phyloP scores from a whole-genome alignment of 2,113 vertebrate genomes.

The Rhea pennata region DNA sequence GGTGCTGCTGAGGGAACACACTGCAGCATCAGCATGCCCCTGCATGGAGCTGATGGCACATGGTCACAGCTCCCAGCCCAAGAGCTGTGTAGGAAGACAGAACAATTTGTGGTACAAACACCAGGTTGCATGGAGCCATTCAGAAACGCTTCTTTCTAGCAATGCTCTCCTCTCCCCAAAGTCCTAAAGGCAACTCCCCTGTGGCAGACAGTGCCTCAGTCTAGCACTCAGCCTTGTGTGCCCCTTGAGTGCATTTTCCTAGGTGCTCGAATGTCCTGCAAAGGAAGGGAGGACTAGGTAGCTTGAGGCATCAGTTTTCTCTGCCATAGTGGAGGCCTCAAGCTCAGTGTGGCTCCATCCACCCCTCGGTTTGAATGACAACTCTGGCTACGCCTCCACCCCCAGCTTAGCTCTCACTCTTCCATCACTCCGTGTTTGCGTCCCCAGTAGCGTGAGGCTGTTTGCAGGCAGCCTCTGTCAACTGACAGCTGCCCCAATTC shows the following conservation, averaged over 20 bases:
- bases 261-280: rapidly evolving
- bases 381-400: rapidly evolving
- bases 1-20: too few species aligned
- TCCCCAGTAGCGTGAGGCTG: not conserved
- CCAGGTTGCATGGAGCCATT: not conserved
- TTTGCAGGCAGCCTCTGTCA: not conserved
- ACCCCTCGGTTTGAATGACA: not conserved
- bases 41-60: not conserved
- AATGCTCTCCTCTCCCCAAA: not conserved
- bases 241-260: not conserved
- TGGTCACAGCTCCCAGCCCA: rapidly evolving
- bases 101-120: not conserved
- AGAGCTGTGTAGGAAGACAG: not conserved
- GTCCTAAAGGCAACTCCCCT: not conserved
- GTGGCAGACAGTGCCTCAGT: not conserved
- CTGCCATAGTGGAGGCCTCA: not conserved
- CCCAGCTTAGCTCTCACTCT: rapidly evolving
- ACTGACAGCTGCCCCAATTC: not conserved
- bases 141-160: not conserved
- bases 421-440: not conserved
- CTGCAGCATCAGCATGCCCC: rapidly evolving
- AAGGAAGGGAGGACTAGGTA: not conserved
- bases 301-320: not conserved
- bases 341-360: not conserved
- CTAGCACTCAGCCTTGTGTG: not conserved